Evolutionary conservation across 1,140 invertebrate genomes (phyloP).

Genomic region (Calephelis nemesis): DNA sequence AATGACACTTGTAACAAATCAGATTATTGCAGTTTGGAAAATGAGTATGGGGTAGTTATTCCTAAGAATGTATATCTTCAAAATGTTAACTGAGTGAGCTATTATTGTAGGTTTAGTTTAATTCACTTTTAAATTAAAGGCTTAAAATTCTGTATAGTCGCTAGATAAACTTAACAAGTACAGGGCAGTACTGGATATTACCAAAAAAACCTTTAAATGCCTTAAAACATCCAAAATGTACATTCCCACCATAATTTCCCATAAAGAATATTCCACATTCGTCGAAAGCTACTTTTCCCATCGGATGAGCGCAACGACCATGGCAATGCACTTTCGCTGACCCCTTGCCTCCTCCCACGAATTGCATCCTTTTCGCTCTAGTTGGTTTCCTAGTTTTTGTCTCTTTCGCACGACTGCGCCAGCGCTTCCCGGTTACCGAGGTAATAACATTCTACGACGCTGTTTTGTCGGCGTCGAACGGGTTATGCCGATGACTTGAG

Average conservation of each 20-base stretch:
- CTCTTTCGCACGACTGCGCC: slow-evolving; percentile 61
- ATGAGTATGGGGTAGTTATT: no score
- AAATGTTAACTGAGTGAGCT: no score
- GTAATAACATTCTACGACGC: slow-evolving; percentile 78
- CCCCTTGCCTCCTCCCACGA: slow-evolving; percentile 69
- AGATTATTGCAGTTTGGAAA: no score
- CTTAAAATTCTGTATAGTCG: no score
- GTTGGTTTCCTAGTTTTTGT: slow-evolving; percentile 48
- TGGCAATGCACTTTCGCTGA: slow-evolving; percentile 78
- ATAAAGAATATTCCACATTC: slow-evolving; percentile 62
- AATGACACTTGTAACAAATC: no score
- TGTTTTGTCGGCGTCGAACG: slow-evolving; percentile 71
- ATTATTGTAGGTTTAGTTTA: no score
- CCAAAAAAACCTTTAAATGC: no score
- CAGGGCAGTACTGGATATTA: no score
- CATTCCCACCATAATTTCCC: slow-evolving; percentile 45
- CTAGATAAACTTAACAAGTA: no score
- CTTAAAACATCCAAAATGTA: neutral
- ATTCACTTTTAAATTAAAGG: no score
- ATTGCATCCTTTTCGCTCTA: slow-evolving; percentile 52
- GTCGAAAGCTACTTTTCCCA: slow-evolving; percentile 69
- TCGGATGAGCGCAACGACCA: slow-evolving; percentile 65
- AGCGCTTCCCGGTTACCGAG: slow-evolving; percentile 72
- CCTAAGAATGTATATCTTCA: no score
- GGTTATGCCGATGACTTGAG: slow-evolving; percentile 72